Evolutionary conservation across 1,140 invertebrate genomes (phyloP).

Genomic region (Drosophila bipectinata): DNA sequence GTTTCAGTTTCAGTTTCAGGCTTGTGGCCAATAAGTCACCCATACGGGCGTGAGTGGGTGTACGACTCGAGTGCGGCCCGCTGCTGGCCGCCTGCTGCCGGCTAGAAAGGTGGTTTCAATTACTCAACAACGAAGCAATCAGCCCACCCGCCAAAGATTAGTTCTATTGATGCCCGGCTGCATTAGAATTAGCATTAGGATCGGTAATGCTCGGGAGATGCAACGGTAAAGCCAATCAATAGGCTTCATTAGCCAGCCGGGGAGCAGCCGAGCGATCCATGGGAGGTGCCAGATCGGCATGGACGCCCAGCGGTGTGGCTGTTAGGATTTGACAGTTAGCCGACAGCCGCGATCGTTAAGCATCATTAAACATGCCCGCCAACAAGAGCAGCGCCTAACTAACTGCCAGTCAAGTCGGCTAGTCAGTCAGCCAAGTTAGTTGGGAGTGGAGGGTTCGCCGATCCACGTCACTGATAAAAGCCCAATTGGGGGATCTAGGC

Average conservation of each 20-base stretch:
- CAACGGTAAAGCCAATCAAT: constrained; percentile 48
- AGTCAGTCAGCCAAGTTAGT: constrained; percentile 6
- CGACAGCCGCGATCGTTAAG: constrained; percentile 61
- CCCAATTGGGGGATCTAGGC: constrained; percentile 37
- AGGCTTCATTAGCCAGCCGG: constrained; percentile 44
- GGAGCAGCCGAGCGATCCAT: constrained; percentile 20
- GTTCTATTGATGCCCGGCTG: constrained; percentile 48
- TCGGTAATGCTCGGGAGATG: constrained; percentile 5
- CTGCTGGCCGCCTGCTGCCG: constrained; percentile 32
- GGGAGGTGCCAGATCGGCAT: constrained; percentile 49
- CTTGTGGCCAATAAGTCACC: constrained; percentile 56
- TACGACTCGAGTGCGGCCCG: neutral
- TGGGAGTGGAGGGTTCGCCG: constrained; percentile 50
- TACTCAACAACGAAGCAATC: constrained; percentile 15
- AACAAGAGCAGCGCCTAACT: constrained; percentile 46
- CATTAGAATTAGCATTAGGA: constrained; percentile 19
- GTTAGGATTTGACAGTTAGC: constrained; percentile 66
- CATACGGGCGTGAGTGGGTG: constrained; percentile 7
- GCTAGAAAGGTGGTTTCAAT: constrained; percentile 59
- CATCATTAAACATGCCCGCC: constrained; percentile 61
- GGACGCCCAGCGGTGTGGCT: constrained; percentile 52
- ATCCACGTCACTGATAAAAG: constrained; percentile 53
- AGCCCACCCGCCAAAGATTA: constrained; percentile 29
- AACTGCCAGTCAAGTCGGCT: constrained; percentile 10
- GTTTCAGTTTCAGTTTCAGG: constrained; percentile 43